Percentiles rank a stretch among this genome's conserved stretches.
Conservation (phyloP, 2,113 vertebrate genomes). For the Pionites leucogaster region DNA sequence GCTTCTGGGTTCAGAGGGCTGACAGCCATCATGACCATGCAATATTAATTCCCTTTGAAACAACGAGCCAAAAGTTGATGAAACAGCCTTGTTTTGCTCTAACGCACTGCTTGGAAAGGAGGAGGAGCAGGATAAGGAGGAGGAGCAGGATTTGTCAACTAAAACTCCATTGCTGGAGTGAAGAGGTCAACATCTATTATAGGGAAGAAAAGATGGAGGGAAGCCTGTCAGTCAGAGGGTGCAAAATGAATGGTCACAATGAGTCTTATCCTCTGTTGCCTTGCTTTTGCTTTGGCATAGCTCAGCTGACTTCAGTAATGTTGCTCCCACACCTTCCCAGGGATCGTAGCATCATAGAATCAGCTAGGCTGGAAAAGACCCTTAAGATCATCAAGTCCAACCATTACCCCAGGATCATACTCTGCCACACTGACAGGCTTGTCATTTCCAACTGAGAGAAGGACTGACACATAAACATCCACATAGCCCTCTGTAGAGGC, state of each 20-base stretch:
- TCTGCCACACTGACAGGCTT: neutral
- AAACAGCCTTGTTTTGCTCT: neutral
- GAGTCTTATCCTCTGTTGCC: neutral
- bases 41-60: conserved; percentile 46
- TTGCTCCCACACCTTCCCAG: neutral
- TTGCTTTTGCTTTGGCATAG: neutral
- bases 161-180: neutral
- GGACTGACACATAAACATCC: neutral
- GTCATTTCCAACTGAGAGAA: neutral
- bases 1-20: conserved; percentile 20
- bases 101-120: neutral
- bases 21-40: neutral
- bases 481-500: neutral
- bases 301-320: neutral
- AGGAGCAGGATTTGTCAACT: conserved; percentile 23
- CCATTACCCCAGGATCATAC: neutral
- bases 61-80: conserved; percentile 15
- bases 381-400: neutral
- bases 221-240: conserved; percentile 12
- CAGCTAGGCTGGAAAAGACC: neutral
- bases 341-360: neutral
- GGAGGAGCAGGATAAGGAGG: neutral
- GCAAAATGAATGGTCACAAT: conserved; percentile 14
- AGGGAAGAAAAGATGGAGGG: conserved; percentile 40
- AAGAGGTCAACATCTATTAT: conserved; percentile 47